Evolutionary conservation across 2,888 invertebrate genomes (phyloP), one percentile per base, ranked within the genome.

Genomic region (Xylocampa areola): DNA sequence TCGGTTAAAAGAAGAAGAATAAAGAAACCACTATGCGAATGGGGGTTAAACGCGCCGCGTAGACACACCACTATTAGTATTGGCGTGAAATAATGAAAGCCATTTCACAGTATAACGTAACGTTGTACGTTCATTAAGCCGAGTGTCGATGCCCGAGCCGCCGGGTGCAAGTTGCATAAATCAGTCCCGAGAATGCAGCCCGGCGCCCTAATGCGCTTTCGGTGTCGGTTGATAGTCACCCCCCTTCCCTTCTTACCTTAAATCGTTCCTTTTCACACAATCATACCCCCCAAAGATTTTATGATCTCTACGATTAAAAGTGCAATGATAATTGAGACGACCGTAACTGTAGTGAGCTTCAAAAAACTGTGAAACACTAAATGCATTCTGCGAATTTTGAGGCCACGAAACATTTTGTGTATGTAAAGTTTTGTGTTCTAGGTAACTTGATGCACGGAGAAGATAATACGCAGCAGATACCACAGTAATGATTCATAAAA

Each of bases 131-230:
- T 91, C 91, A 91, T 91, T 92, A 91, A 86, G 85, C 80, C 80
- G 85, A 68, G 87, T 88, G 90, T 89, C 90, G 90, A 89, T 85
- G 91, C 77, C 90, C 88, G 88, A 75, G 84, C 82, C 83, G 78
- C 79, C 81, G 85, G 85, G 82, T 84, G 89, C 87, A 83, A 82
- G 80, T 88, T 90, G 92, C 90, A 93, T 93, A 91, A 92, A 93
- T 92, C 92, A 92, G 92, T 79, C 82, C 77, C 74, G 87, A 81
- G 90, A 91, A 92, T 91, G 91, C 89, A 77, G 85, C 79, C 70
- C 79, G 84, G 86, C 86, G 87, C 87, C 90, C 89, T 93, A 93
- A 93, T 93, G 93, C 90, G 92, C 91, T 93, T 92, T 92, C 84
- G 87, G 87, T 93, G 93, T 93, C 85, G 79, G 84, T 82, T 85